Base-by-base conservation (phyloP, 2,113 vertebrate genomes). In the Aegithalos caudatus region DNA sequence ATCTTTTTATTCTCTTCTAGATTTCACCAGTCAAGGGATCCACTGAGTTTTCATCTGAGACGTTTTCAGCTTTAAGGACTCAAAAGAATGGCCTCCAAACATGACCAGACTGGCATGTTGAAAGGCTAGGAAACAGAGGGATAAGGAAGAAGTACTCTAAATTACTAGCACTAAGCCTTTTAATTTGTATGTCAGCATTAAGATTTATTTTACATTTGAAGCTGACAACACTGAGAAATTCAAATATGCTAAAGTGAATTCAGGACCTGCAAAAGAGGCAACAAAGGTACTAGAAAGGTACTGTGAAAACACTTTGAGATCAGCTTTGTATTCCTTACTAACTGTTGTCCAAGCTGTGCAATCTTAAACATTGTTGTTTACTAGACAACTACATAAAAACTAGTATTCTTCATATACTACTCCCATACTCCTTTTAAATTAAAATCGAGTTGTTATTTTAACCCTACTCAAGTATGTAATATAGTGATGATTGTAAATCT, bases 381-480 rank as follows among this genome's bases (percentile, higher is more conserved):
- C 38, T 27, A 88, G 40, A 35, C 28, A 81, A 65, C 64, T 62
- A 67, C 50, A 84, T n/a, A 57, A 86, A 92, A 93, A 37, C 14
- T 15, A 79, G 40, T 19, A 51, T 79, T 89, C 38, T 86, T 86
- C 53, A 64, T 44, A 83, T 20, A 62, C 12, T 64, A 14, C 18
- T 48, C 31, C 31, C 11, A 72, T 42, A 48, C 60, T 37, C 47
- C 29, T 21, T 48, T 84, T 58, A 92, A 91, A 92, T 97, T 81
- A 91, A 95, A 94, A 88, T 23, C 27, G 42, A 81, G 40, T 87
- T 97, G 92, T 96, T 97, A 87, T 94, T 95, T 96, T 96, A 96
- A 96, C 95, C 92, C 82, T 77, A 81, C 76, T 92, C 71, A 95
- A 96, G 73, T 96, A 96, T 94, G 93, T 88, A 94, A 94, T 90